phyloP scores from a whole-genome alignment of 2,888 invertebrate species.

The Drosophila longiperda region DNA sequence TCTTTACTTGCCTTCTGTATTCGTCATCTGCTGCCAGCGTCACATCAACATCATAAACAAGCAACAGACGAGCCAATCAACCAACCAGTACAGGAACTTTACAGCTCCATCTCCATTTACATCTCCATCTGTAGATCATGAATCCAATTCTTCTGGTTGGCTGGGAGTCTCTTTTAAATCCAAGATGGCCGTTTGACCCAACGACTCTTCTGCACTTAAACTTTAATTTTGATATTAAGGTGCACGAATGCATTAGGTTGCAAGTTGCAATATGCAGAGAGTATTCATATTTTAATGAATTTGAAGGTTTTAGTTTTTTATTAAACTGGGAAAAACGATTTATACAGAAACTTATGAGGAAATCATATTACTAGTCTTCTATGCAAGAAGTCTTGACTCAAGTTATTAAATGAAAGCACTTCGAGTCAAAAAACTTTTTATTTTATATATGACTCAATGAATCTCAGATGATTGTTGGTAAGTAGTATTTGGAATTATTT shows the following conservation, averaged over 20 bases:
- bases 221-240: conserved; percentile 57
- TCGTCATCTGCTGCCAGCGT: conserved; percentile 57
- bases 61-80: conserved; percentile 14
- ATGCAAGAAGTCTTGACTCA: neutral
- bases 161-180: conserved; percentile 53
- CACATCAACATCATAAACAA: conserved; percentile 70
- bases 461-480: neutral
- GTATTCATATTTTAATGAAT: neutral
- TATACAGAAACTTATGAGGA: neutral
- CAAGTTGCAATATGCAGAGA: conserved; percentile 8
- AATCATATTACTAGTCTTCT: neutral
- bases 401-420: neutral
- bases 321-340: neutral
- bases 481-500: neutral
- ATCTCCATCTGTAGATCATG: conserved; percentile 44
- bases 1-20: conserved; percentile 37
- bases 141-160: conserved; percentile 70
- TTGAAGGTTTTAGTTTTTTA: neutral
- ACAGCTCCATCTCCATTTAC: conserved; percentile 15
- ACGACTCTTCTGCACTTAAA: conserved; percentile 64
- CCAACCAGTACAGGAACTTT: conserved; percentile 30
- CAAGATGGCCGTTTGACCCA: conserved; percentile 76
- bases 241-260: conserved; percentile 9
- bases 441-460: neutral
- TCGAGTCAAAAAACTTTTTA: neutral